Conservation (phyloP, 2,797 vertebrate genomes). For the Crenuchus spilurus region DNA sequence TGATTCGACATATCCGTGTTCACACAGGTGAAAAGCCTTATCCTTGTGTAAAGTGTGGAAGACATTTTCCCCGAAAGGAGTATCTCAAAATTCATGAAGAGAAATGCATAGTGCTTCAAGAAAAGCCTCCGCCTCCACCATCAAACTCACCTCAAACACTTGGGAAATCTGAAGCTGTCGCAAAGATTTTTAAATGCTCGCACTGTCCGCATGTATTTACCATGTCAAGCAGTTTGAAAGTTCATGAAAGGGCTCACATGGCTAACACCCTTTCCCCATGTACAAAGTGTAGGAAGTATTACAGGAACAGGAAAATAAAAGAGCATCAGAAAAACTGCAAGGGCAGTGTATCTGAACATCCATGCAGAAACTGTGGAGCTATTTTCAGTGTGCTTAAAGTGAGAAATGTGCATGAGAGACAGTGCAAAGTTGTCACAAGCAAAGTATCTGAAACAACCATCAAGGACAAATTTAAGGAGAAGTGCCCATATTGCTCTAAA, state of each 20-base stretch:
- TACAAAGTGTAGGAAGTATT: conserved; percentile 71
- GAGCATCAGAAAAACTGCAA: conserved; percentile 65
- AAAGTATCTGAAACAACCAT: neutral
- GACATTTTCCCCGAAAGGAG: conserved; percentile 65
- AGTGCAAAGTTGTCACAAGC: conserved; percentile 26
- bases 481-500: conserved; percentile 73
- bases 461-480: conserved; percentile 41
- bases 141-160: neutral
- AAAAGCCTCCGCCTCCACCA: neutral
- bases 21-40: conserved; percentile 75
- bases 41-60: conserved; percentile 72
- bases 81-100: conserved; percentile 64
- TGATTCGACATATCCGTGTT: conserved; percentile 73
- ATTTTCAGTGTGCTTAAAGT: conserved; percentile 24
- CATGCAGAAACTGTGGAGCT: conserved; percentile 47
- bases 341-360: conserved; percentile 3
- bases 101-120: conserved; percentile 60
- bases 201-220: conserved; percentile 70
- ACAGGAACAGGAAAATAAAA: conserved; percentile 63
- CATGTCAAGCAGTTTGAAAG: conserved; percentile 58
- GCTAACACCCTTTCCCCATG: conserved; percentile 66
- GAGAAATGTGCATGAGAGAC: conserved; percentile 41
- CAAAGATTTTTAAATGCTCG: conserved; percentile 56
- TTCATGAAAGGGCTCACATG: conserved; percentile 68
- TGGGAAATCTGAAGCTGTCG: neutral